Evolutionary conservation across 2,797 vertebrate species (phyloP), one percentile per base, ranked within the genome.

Genomic region (Oreochromis grahami): DNA sequence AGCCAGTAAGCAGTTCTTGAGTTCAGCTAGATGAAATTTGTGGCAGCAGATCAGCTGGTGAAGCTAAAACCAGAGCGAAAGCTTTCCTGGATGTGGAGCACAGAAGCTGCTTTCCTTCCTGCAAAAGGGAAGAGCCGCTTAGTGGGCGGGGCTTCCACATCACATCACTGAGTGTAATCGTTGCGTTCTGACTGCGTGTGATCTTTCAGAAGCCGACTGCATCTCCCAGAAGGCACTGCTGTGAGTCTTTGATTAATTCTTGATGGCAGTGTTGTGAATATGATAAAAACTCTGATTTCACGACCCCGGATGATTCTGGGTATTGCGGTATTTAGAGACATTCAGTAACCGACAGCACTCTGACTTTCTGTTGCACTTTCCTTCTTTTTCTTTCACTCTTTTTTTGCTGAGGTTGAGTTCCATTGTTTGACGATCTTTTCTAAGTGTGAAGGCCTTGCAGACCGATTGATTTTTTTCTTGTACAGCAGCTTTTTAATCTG

Each of bases 271-370:
- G 53, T 45, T 78, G 24, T 78, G 76, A 45, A 58, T 58, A 56
- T 78, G 76, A 38, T n/a, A 45, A 78, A 50, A 78, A 41, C 76
- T 55, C 12, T 8, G 7, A 34, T 50, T 7, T 65, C 50, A 12
- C 3, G 24, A 34, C 82, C 38, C 26, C 36, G 4, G 76, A 80
- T 50, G 84, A 76, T 81, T 82, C 24, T 85, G 79, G 76, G 43
- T 63, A 77, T 41, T 78, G 51, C 36, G 78, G 83, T 76, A 63
- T 89, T 86, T 43, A 52, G 13, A 84, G 77, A 81, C 58, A 36
- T 55, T 76, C 10, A 63, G 15, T 17, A 76, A n/a, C 11, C 12
- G 63, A 84, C 56, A 50, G 72, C n/a, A 12, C 81, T 78, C 45
- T 26, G 34, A 79, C 52, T 68, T 56, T 77, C 21, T n/a, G 38